Evolutionary conservation across 1,140 invertebrate genomes (phyloP), one percentile per base, ranked within the genome.

Genomic region (Drosophila athabasca): DNA sequence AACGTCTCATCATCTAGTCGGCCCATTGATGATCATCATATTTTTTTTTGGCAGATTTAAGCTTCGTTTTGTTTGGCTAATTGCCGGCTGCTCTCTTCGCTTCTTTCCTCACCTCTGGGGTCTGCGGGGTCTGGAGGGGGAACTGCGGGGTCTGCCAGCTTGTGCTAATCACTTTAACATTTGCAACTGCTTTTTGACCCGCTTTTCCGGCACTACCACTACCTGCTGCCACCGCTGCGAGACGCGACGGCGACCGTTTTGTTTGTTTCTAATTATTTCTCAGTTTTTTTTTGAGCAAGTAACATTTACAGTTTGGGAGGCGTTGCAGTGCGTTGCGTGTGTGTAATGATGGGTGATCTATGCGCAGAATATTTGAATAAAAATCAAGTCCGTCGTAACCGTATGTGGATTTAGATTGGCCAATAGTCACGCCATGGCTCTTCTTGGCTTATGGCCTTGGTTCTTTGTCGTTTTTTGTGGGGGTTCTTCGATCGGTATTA

Each of bases 151-250:
- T 24, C 62, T 6, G 31, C 44, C 19, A 67, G 15, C 64, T 75
- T 78, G 82, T 82, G 83, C 82, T 85, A 85, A 85, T 85, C 82
- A 85, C 82, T 87, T 87, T 79, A 82, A 78, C 82, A 85, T 85
- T 85, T 85, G 62, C 73, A 76, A 76, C 73, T 76, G 82, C 82
- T 87, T 87, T 87, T 76, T 85, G 82, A 88, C 82, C 82, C 82
- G 74, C 78, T 85, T 85, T 85, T 85, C 72, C 53, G 69, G 76
- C 31, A 9, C 35, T 39, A 4, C 17, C 17, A 19, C 17, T 19
- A 19, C 17, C 35, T 39, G 35, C 59, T 50, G 45, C 39, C 53
- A 64, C 53, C 55, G 49, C 53, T 46, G 52, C 35, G 41, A 61
- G 31, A 35, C 69, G 66, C 54, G 31, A 35, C 69, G 66, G 69